A percentile compares a stretch with the other conserved stretches of the same genome.
Conservation (phyloP, 2,888 invertebrate species). For the Parasteatoda lunata region DNA sequence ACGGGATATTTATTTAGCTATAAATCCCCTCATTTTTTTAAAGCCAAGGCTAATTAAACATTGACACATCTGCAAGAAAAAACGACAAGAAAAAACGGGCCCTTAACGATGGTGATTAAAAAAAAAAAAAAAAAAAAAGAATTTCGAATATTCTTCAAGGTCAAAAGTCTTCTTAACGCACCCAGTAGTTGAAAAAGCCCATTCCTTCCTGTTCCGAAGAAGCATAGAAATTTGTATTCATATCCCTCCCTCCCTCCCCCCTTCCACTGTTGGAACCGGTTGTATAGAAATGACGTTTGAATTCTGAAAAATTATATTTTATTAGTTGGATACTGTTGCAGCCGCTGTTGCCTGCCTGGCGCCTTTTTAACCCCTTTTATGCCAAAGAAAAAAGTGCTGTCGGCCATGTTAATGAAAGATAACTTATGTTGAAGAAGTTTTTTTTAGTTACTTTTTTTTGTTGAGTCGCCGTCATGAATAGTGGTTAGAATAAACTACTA, state of each 20-base stretch:
- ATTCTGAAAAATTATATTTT: constrained; percentile 7
- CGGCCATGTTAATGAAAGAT: neutral
- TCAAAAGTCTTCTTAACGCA: constrained; percentile 17
- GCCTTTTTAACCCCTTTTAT: neutral
- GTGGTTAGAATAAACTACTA: too few relatives aligned
- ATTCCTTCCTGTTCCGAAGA: constrained; percentile 56
- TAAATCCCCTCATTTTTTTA: too few relatives aligned
- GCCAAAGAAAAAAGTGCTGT: neutral
- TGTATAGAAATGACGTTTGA: neutral
- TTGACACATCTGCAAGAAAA: neutral
- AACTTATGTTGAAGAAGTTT: too few relatives aligned
- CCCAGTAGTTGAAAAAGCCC: constrained; percentile 29
- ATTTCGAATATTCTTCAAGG: constrained; percentile 26
- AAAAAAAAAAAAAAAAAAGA: constrained; percentile 10
- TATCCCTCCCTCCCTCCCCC: neutral
- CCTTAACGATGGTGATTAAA: neutral
- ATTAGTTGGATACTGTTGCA: constrained; percentile 3
- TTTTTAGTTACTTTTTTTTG: too few relatives aligned
- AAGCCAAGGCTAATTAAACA: neutral
- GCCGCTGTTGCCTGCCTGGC: neutral
- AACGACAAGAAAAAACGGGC: neutral
- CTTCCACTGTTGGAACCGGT: constrained; percentile 34
- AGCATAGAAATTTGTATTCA: constrained; percentile 38
- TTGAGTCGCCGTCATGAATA: too few relatives aligned
- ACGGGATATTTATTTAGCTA: too few relatives aligned